Evolutionary conservation across 2,113 vertebrate genomes (phyloP), one percentile per base, ranked within the genome.

Genomic region (Danionella cerebrum): DNA sequence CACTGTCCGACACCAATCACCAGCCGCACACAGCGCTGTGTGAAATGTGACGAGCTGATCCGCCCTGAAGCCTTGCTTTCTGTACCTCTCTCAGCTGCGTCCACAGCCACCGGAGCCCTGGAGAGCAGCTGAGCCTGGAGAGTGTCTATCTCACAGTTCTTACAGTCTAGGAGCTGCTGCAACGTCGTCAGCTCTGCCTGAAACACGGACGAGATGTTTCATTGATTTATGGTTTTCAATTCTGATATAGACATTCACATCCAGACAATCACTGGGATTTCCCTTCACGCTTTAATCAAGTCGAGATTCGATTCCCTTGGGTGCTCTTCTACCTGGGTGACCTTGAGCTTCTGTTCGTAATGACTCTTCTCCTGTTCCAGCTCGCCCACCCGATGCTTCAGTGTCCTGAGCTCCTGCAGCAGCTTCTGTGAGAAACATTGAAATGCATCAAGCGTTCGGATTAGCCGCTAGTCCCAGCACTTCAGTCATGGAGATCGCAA

Each of bases 321-420:
- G n/a, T n/a, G n/a, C n/a, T n/a, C n/a, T n/a, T n/a, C n/a, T 91
- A 98, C 96, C 90, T 96, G 95, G 10, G 93, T 95, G 57, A 91
- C 90, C 76, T 95, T 94, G 72, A 98, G 85, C 79, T 93, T 92
- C 88, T 90, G 91, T 65, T 98, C 94, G 0, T 94, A 98, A 39
- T 95, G 92, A 35, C 84, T 83, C 73, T 95, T 93, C 81, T 98
- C 93, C n/a, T 91, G 93, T 82, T 98, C 94, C 74, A 98, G 78
- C 64, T 94, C 86, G 62, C 95, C 92, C 39, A 98, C 94, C 85
- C 93, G 95, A 64, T 91, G 91, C 82, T 91, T 97, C 27, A 98
- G 89, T 41, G 87, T 85, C 64, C 82, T 89, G 31, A 98, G 90
- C 63, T 98, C 95, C 72, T 92, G 92, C 0, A 93, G 50, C 71